These are phyloP conservation scores for Oriolus oriolus DNA, from an alignment of 2,113 vertebrate species.

Conservation along the genomic window DNA sequence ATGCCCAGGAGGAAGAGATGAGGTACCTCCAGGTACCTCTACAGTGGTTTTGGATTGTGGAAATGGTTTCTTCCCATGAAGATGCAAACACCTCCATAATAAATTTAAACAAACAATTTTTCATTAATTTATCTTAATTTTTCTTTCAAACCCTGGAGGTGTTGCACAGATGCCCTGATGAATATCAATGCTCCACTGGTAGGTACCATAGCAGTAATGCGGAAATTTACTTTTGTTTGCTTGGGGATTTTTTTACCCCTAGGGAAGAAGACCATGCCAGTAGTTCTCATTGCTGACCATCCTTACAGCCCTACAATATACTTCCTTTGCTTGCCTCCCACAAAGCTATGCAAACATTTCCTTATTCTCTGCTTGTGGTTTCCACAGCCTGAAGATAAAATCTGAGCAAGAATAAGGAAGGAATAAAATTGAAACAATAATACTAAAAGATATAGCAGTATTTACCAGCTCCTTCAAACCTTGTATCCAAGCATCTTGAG, in stretches of 20 bases:
- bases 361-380: neutral
- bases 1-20: neutral
- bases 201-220: neutral
- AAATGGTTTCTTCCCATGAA: neutral
- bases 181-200: neutral
- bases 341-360: neutral
- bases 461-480: neutral
- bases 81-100: neutral
- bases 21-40: neutral
- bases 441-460: neutral
- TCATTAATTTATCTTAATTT: neutral
- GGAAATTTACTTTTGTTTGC: neutral
- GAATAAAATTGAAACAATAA: neutral
- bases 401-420: neutral
- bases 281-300: neutral
- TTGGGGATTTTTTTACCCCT: rapidly evolving
- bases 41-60: neutral
- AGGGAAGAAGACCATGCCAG: neutral
- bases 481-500: neutral
- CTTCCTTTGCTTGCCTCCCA: neutral
- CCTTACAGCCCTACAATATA: neutral
- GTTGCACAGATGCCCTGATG: neutral
- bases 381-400: neutral
- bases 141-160: neutral
- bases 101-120: neutral